These are phyloP conservation scores for human (Homo sapiens) DNA, from an alignment of 2,113 vertebrate species.

Conservation along the genomic window DNA sequence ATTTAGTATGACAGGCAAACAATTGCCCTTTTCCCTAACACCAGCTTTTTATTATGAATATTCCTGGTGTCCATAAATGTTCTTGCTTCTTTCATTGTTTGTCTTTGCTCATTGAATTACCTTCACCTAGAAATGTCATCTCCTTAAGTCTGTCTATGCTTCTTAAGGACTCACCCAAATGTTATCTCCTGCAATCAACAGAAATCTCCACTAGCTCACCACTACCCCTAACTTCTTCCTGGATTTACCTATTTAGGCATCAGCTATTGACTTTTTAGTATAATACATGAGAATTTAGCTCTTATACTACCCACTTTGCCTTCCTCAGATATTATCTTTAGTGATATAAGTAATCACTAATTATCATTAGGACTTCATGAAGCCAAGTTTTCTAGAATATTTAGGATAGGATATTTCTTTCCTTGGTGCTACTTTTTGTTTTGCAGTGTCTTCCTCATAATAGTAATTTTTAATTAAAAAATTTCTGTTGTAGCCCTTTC, in stretches of 20 bases:
- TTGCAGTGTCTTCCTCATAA: not conserved
- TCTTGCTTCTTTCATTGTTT: not conserved
- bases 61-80: constrained; percentile 2
- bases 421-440: not conserved
- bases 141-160: not conserved
- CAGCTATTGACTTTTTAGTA: not conserved
- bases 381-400: not conserved
- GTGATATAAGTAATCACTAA: not conserved
- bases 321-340: constrained; percentile 6
- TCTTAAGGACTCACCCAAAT: not conserved
- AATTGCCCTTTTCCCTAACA: not conserved
- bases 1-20: not conserved
- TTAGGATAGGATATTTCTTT: not conserved
- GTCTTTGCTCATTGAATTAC: not conserved
- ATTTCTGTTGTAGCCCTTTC: not conserved
- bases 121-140: not conserved
- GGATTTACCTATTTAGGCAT: not conserved
- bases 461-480: not conserved
- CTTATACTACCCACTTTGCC: not conserved
- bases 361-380: not conserved
- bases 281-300: not conserved
- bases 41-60: not conserved
- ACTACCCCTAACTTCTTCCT: not conserved
- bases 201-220: not conserved
- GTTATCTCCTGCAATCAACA: not conserved